Percentiles rank a stretch among this genome's conserved stretches.
Evolutionary conservation across 1,140 invertebrate genomes (phyloP).

Genomic region (Papilio polytes): DNA sequence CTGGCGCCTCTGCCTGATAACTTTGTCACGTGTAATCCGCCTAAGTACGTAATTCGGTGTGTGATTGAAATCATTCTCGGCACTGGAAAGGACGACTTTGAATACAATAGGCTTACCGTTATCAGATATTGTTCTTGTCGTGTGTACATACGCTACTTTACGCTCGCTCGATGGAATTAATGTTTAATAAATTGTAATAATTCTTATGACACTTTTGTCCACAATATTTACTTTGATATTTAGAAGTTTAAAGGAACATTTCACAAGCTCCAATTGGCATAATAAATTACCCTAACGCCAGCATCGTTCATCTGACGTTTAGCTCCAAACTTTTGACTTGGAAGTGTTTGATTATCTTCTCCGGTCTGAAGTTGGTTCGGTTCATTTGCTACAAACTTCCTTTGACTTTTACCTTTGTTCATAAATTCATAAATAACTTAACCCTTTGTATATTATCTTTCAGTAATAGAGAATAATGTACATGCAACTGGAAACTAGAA

Average conservation of each 20-base stretch:
- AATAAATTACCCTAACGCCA: constrained; percentile 70
- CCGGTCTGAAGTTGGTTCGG: constrained; percentile 55
- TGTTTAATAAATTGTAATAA: constrained; percentile 32
- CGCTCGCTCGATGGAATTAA: constrained; percentile 45
- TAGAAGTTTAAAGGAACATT: constrained; percentile 57
- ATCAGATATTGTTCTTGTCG: constrained; percentile 67
- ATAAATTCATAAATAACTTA: constrained; percentile 47
- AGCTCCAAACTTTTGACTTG: constrained; percentile 56
- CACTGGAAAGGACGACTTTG: constrained; percentile 65
- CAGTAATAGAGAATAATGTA: background rate
- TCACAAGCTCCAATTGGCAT: constrained; percentile 56
- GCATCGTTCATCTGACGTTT: constrained; percentile 69
- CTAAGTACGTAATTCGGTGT: constrained; percentile 77
- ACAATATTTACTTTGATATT: constrained; percentile 47
- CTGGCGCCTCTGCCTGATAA: constrained; percentile 75
- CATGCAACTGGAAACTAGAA: no score
- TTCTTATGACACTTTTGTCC: constrained; percentile 6
- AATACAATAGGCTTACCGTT: constrained; percentile 76
- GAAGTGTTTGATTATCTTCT: constrained; percentile 64
- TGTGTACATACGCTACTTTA: constrained; percentile 68
- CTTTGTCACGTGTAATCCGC: constrained; percentile 77
- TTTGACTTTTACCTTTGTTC: constrained; percentile 44
- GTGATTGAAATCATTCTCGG: constrained; percentile 72
- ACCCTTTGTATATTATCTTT: constrained; percentile 8
- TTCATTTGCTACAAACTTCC: constrained; percentile 62